A percentile compares a stretch with the other conserved stretches of the same genome.
Conservation (phyloP, 1,140 invertebrate species). For the Camponotus floridanus region DNA sequence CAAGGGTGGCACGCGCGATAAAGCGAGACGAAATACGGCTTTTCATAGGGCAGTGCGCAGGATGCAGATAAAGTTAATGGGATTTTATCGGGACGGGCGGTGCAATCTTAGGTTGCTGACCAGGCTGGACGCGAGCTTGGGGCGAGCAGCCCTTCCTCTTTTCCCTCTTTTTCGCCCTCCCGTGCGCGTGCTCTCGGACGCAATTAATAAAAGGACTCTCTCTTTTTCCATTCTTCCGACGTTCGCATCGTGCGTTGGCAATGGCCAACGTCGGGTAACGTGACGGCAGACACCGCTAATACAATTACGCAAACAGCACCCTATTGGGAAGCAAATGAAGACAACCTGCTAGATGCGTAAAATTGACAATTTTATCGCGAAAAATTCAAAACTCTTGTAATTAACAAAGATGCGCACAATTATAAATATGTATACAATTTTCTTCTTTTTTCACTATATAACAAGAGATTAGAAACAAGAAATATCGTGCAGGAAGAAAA, state of each 20-base stretch:
- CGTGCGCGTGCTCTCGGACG: slow-evolving; percentile 32
- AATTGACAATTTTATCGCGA: slow-evolving; percentile 34
- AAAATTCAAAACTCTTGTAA: slow-evolving; percentile 9
- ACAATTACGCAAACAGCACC: slow-evolving; percentile 36
- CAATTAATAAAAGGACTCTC: slow-evolving; percentile 73
- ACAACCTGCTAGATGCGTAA: not conserved
- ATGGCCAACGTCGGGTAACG: slow-evolving; percentile 48
- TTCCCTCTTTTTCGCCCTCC: slow-evolving; percentile 15
- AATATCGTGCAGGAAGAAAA: not conserved
- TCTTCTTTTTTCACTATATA: not conserved
- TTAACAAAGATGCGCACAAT: not conserved
- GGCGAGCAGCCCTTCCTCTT: slow-evolving; percentile 22
- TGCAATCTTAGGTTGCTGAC: slow-evolving; percentile 76
- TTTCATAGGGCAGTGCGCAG: slow-evolving; percentile 52
- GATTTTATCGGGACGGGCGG: slow-evolving; percentile 73
- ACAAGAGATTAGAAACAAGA: not conserved
- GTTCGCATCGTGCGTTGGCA: slow-evolving; percentile 28
- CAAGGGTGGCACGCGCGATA: slow-evolving; percentile 50
- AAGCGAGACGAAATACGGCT: slow-evolving; percentile 60
- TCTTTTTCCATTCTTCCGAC: slow-evolving; percentile 19
- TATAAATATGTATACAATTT: not conserved
- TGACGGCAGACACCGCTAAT: slow-evolving; percentile 28
- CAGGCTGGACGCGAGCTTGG: slow-evolving; percentile 55
- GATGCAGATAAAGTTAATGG: slow-evolving; percentile 79
- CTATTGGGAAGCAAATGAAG: slow-evolving; percentile 3